A percentile compares a stretch with the other conserved stretches of the same genome.
These are phyloP conservation scores for Pachyramphus minor DNA, from an alignment of 2,113 vertebrate species.

Conservation along the genomic window DNA sequence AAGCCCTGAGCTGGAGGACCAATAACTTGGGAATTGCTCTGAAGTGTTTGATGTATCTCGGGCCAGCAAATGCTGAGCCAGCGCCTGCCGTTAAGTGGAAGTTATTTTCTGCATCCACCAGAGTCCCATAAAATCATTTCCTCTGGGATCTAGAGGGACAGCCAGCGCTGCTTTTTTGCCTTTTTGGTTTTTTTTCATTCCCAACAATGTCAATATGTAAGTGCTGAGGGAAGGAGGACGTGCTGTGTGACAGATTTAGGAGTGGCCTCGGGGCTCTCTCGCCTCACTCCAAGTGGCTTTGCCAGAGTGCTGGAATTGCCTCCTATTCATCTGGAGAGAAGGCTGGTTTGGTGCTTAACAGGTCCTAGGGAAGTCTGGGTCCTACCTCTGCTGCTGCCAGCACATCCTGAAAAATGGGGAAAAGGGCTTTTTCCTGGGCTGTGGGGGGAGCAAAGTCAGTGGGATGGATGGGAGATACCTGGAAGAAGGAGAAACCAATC, in stretches of 20 bases:
- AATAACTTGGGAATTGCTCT: conserved; percentile 37
- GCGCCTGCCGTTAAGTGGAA: conserved; percentile 23
- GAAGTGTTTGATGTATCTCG: conserved; percentile 28
- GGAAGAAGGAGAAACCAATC: background rate
- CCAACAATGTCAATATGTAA: background rate
- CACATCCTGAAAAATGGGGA: background rate
- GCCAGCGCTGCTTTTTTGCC: background rate
- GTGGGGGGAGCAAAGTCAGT: background rate
- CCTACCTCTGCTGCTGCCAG: background rate
- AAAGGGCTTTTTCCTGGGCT: background rate
- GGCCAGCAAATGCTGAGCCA: conserved; percentile 31
- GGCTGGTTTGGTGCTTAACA: background rate
- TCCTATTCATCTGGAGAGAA: background rate
- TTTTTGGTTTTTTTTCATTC: background rate
- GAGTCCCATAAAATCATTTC: conserved; percentile 47
- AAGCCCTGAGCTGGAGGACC: conserved; percentile 26
- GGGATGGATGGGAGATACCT: background rate
- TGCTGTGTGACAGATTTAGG: conserved; percentile 28
- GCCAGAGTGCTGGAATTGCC: background rate
- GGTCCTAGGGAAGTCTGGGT: background rate
- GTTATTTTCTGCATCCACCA: conserved; percentile 50
- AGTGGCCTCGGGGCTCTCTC: background rate
- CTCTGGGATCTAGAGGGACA: conserved; percentile 13
- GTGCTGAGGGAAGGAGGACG: background rate
- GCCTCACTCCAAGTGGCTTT: background rate